Base-by-base conservation (phyloP, 2,113 vertebrate genomes). In the Leptobrachium leishanense region DNA sequence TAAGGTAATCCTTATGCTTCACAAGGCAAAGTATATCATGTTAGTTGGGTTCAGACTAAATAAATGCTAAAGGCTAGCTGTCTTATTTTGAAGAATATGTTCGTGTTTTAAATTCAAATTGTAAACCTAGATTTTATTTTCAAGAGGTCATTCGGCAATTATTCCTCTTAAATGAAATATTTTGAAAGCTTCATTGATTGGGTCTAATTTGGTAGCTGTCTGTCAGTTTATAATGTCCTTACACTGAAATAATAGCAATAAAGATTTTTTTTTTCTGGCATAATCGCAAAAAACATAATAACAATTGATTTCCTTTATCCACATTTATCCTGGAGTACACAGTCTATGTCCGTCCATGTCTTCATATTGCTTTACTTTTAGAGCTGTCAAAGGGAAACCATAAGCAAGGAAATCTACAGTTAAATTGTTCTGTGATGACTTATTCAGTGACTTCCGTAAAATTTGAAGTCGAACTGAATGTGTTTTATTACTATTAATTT, bases 201-300 rank as follows among this genome's bases (percentile, higher is more conserved):
- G 7, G 20, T 43, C 64, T 42, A 11, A 9, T 43, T 20, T 76
- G 65, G 57, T 76, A 67, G 54, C n/a, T 10, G 39, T 57, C 66
- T 66, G 43, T 68, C 65, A 55, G 9, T 68, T 50, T 68, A 57
- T 67, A 55, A 55, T 76, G 59, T 9, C 63, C 59, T 66, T 67
- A 68, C 15, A 72, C 39, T 72, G 53, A 72, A 55, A 72, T 57
- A 68, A 68, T 59, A 12, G 53, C 54, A 54, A 9, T 65, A 41
- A 53, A 11, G 39, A 62, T 20, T 54, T 73, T 44, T 54, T 73
- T 44, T 75, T 64, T 53, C 44, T 42, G 44, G 50, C 40, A 43
- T 20, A 67, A 54, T 66, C 74, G 50, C 44, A 68, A 68, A 31
- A 76, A 76, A 64, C 13, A 75, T 68, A 68, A 76, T 68, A 76